Conservation (phyloP, 2,113 vertebrate genomes). For the Notiomystis cincta region DNA sequence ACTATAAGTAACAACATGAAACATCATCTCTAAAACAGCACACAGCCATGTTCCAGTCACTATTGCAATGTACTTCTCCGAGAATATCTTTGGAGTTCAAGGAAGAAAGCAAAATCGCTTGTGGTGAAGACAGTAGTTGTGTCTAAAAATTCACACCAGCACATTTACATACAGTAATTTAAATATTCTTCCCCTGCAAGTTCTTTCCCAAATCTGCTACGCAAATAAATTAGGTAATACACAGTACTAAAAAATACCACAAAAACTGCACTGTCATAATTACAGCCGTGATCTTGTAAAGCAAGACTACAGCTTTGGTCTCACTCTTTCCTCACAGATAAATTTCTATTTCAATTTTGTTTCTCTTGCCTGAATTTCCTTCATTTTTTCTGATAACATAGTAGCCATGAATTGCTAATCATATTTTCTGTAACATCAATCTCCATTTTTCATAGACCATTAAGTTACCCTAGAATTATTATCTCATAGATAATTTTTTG, state of each 20-base stretch:
- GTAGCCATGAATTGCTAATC: neutral
- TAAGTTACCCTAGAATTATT: neutral
- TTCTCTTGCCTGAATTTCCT: neutral
- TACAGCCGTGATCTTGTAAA: neutral
- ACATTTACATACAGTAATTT: neutral
- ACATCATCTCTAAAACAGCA: neutral
- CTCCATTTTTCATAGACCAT: neutral
- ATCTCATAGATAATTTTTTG: neutral
- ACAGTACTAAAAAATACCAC: neutral
- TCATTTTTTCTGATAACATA: neutral
- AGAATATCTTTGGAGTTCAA: neutral
- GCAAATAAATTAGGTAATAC: neutral
- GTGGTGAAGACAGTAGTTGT: neutral
- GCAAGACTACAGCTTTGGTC: neutral
- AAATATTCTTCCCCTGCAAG: neutral
- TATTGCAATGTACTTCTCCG: neutral
- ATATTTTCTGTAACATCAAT: neutral
- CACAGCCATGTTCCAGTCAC: neutral
- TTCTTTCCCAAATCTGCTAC: neutral
- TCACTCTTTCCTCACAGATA: neutral
- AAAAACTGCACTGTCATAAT: neutral
- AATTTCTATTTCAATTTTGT: neutral
- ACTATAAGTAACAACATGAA: neutral
- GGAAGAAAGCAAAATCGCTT: neutral
- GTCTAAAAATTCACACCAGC: neutral